These are phyloP conservation scores for Platyrinchus mystaceus DNA, from an alignment of 2,797 vertebrate genomes.

Conservation along the genomic window DNA sequence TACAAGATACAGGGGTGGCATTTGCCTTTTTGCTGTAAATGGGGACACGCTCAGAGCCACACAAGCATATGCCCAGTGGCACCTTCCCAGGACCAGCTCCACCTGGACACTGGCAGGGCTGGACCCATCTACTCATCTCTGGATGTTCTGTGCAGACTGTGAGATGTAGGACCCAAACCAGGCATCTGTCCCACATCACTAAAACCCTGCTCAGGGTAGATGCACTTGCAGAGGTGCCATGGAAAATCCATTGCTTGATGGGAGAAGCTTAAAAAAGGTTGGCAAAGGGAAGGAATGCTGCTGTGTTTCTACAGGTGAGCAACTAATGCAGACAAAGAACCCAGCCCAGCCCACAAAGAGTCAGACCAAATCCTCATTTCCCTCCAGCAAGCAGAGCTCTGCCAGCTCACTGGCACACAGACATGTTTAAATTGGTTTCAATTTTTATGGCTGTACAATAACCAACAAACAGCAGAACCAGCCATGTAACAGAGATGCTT, in stretches of 20 bases:
- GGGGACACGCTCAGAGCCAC: rapidly evolving
- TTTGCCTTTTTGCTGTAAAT: neutral
- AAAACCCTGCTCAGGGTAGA: neutral
- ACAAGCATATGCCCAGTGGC: neutral
- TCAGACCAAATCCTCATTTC: neutral
- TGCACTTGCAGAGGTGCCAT: neutral
- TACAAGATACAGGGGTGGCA: rapidly evolving
- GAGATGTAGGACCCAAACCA: neutral
- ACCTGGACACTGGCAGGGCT: neutral
- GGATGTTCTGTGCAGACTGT: neutral
- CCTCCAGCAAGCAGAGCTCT: neutral
- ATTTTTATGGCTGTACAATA: neutral
- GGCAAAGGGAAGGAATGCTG: neutral
- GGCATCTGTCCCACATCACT: neutral
- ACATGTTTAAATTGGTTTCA: neutral
- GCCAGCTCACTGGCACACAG: neutral
- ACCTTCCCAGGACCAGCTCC: neutral
- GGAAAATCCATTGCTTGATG: neutral
- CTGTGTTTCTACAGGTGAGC: neutral
- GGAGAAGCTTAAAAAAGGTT: neutral
- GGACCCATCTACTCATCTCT: rapidly evolving
- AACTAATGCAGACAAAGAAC: neutral
- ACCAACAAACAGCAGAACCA: neutral
- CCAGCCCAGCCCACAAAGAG: neutral
- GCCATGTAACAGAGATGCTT: neutral